Percentiles rank a stretch among this genome's conserved stretches.
These are phyloP conservation scores for Lepus timidus DNA, from an alignment of 2,113 vertebrate genomes.

Conservation along the genomic window DNA sequence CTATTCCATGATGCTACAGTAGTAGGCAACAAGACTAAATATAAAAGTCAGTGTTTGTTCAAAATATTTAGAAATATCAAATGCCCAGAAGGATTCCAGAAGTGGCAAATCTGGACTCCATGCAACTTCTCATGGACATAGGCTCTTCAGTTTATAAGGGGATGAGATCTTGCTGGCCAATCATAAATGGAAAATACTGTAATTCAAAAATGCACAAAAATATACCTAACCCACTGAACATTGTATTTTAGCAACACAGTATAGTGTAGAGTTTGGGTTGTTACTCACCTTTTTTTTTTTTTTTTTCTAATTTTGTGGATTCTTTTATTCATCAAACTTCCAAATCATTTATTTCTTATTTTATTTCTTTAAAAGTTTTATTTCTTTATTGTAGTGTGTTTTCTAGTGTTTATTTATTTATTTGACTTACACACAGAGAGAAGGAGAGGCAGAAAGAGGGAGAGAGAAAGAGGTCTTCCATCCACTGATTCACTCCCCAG, in stretches of 20 bases:
- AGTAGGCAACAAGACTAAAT: conserved; percentile 12
- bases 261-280: not conserved
- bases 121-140: not conserved
- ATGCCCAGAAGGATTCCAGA: not conserved
- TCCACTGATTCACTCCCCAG: no score
- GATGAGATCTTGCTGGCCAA: no score
- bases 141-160: not conserved
- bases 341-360: no score
- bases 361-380: no score
- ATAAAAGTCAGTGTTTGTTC: not conserved
- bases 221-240: not conserved
- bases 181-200: not conserved
- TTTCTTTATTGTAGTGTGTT: no score
- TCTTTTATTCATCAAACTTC: no score
- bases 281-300: not conserved
- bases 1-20: not conserved
- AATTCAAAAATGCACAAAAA: not conserved
- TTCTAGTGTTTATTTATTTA: no score
- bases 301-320: no score
- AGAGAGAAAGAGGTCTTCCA: no score
- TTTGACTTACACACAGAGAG: no score
- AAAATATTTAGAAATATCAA: conserved; percentile 35
- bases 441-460: no score
- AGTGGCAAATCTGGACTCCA: not conserved
- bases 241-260: no score